These are phyloP conservation scores for Labeo calbasu DNA, from an alignment of 2,797 vertebrate species.

Conservation along the genomic window DNA sequence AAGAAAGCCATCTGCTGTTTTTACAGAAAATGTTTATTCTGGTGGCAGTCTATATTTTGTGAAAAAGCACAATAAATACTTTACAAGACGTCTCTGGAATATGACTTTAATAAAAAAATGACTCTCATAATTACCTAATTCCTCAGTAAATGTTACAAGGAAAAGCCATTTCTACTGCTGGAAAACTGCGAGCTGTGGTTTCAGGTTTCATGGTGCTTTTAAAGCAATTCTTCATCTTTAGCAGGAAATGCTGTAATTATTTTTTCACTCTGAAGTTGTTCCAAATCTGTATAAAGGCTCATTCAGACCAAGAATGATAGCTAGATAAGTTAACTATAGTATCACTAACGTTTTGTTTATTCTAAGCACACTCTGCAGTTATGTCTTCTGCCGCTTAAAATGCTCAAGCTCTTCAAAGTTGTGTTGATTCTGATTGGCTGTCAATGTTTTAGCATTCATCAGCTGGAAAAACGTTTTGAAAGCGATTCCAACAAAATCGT, in stretches of 20 bases:
- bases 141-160: background rate
- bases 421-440: background rate
- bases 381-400: background rate
- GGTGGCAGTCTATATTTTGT: conserved; percentile 13
- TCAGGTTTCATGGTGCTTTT: conserved; percentile 13
- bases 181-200: background rate
- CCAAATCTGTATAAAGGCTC: background rate
- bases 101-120: conserved; percentile 43
- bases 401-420: background rate
- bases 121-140: conserved; percentile 4
- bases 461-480: background rate
- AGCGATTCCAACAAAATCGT: too few species aligned
- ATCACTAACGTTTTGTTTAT: background rate
- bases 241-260: background rate
- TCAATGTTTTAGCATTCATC: background rate
- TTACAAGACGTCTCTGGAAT: conserved; percentile 29
- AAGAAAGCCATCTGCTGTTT: background rate
- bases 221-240: conserved; percentile 5
- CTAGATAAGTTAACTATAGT: background rate
- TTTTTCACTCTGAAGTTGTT: background rate
- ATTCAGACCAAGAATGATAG: background rate
- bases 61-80: conserved; percentile 33
- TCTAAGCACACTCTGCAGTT: background rate
- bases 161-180: conserved; percentile 16
- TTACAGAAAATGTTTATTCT: conserved; percentile 22